Evolutionary conservation across 1,140 invertebrate genomes (phyloP), one percentile per base, ranked within the genome.

Genomic region (Temnothorax curvispinosus): DNA sequence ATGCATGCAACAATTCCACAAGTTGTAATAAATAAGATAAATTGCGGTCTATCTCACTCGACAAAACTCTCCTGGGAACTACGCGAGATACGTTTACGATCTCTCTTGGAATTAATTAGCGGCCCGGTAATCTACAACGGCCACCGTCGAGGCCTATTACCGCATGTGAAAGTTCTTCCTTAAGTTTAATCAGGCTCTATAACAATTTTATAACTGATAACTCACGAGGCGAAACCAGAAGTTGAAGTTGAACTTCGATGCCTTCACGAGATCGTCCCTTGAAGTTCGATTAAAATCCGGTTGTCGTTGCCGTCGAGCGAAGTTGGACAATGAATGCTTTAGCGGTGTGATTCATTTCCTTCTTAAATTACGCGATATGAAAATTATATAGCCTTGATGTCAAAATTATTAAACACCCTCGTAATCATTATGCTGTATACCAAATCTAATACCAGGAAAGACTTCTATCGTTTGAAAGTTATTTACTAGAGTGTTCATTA

Each of bases 1-100:
- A 21, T 67, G 8, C 47, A 32, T 50, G 18, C 64, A 21, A 52
- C 47, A 27, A 84, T 82, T 86, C n/a, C 50, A 60, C 21, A 47
- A 15, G 32, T 21, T 80, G 64, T 71, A 81, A 64, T 82, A 86
- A 86, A 52, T 67, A 41, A 67, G 15, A 64, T 86, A 86, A 81
- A 58, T 62, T 41, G 77, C 78, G 9, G 35, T 15, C 18, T 47
- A 5, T 47, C 65, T 18, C 35, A 18, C 38, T 21, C 67, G 41
- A 62, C 18, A 47, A 74, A 84, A 84, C 47, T 72, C 54, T 41
- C 27, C 18, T n/a, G 44, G 38, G n/a, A 74, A 60, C 41, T 62
- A 21, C 44, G 69, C 41, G 69, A 60, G 64, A 47, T 81, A 69
- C 44, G 78, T 81, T 81, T 81, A 71, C 78, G 50, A 44, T 44